Evolutionary conservation across 2,888 invertebrate genomes (phyloP).

Genomic region (Lagria hirta): DNA sequence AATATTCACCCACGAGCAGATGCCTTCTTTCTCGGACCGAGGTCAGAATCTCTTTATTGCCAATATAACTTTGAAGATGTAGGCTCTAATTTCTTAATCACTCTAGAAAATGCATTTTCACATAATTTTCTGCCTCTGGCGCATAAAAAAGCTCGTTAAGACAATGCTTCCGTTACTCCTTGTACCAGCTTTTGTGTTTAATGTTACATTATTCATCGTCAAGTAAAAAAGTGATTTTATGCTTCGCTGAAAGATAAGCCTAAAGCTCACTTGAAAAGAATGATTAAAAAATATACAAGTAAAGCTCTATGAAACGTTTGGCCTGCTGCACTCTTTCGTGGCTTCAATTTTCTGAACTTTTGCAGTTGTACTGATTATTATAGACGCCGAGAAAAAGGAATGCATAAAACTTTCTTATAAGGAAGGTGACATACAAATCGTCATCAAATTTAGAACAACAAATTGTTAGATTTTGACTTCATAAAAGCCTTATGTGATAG

Average conservation of each 20-base stretch:
- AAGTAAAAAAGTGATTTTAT: slow-evolving; percentile 14
- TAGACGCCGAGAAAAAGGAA: too few species aligned
- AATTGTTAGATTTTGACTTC: too few species aligned
- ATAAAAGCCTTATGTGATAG: too few species aligned
- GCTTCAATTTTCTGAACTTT: too few species aligned
- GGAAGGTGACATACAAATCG: too few species aligned
- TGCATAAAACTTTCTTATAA: too few species aligned
- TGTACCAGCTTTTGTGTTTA: slow-evolving; percentile 21
- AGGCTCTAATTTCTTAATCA: slow-evolving; percentile 7
- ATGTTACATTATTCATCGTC: slow-evolving; percentile 21
- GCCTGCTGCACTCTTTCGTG: too few species aligned
- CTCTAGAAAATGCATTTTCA: slow-evolving; percentile 5
- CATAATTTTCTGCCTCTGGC: slow-evolving; percentile 6
- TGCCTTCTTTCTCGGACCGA: slow-evolving; percentile 47
- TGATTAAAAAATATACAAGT: slow-evolving; percentile 20
- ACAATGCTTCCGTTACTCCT: slow-evolving; percentile 19
- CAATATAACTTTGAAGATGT: neutral
- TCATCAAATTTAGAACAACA: too few species aligned
- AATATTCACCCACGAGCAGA: slow-evolving; percentile 45
- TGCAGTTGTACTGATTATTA: too few species aligned
- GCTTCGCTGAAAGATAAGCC: slow-evolving; percentile 17
- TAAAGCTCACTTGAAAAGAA: slow-evolving; percentile 12
- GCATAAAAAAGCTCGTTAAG: slow-evolving; percentile 16
- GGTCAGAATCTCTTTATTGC: slow-evolving; percentile 31
- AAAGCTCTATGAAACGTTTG: too few species aligned